Conservation (phyloP, 2,888 invertebrate genomes). For the Brenthis hecate region DNA sequence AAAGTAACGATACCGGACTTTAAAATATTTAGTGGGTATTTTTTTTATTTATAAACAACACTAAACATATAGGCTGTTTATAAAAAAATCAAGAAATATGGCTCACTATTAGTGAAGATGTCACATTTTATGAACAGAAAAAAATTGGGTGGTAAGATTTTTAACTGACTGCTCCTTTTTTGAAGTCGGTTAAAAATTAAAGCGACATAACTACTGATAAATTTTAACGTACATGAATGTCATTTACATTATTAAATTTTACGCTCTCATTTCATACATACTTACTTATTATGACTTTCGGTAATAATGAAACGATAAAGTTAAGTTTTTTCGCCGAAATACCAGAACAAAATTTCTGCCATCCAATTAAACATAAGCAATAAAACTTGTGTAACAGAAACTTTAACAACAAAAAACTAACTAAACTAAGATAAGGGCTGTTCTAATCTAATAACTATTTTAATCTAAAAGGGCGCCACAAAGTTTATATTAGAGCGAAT, state of each 20-base stretch:
- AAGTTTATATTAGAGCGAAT: slow-evolving; percentile 67
- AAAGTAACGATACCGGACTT: no score
- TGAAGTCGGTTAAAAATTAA: background rate
- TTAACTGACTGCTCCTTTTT: slow-evolving; percentile 1
- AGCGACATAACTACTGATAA: slow-evolving; percentile 11
- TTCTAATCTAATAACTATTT: slow-evolving; percentile 13
- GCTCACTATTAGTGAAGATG: no score
- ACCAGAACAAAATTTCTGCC: background rate
- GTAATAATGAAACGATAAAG: slow-evolving; percentile 2
- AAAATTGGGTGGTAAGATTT: background rate
- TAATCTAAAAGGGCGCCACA: slow-evolving; percentile 4
- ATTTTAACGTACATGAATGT: slow-evolving; percentile 21
- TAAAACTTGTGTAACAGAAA: background rate
- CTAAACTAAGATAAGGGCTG: background rate
- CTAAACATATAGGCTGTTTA: no score
- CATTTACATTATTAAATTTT: slow-evolving; percentile 22
- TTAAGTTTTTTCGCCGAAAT: slow-evolving; percentile 1
- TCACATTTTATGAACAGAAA: no score
- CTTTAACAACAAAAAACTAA: slow-evolving; percentile 4
- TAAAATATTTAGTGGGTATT: no score
- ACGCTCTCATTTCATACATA: slow-evolving; percentile 10
- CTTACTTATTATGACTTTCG: slow-evolving; percentile 4
- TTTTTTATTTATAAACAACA: no score
- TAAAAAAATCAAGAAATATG: no score
- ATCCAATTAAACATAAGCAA: background rate